Conservation (phyloP, 1,140 invertebrate species). For the Antheraea pernyi region DNA sequence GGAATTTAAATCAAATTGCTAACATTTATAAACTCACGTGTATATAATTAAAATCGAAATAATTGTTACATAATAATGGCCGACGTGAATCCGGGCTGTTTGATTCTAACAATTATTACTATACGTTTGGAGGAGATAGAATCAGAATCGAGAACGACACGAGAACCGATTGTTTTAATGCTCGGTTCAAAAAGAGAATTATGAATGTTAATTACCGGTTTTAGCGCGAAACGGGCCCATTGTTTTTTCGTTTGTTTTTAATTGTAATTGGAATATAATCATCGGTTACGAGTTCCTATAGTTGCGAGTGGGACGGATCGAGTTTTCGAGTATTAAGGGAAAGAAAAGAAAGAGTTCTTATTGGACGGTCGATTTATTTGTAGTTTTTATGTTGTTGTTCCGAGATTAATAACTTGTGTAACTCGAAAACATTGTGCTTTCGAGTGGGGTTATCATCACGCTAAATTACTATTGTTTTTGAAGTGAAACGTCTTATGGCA, state of each 20-base stretch:
- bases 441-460: no score
- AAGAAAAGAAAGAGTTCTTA: not conserved
- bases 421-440: no score
- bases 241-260: constrained; percentile 7
- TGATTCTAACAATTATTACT: not conserved
- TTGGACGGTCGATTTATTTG: not conserved
- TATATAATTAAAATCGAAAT: constrained; percentile 1
- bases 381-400: not conserved
- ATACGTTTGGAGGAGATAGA: not conserved
- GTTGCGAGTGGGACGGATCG: not conserved
- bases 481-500: no score
- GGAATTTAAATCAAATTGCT: no score
- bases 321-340: not conserved
- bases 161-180: constrained; percentile 9
- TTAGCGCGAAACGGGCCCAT: constrained; percentile 14
- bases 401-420: no score
- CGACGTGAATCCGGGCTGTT: not conserved
- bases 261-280: constrained; percentile 14
- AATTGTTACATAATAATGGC: not conserved
- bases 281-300: constrained; percentile 2
- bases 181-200: constrained; percentile 17
- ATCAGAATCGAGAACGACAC: not conserved
- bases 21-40: not conserved
- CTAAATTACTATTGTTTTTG: no score
- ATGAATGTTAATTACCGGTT: constrained; percentile 15